Percentiles rank a stretch among this genome's conserved stretches.
These are phyloP conservation scores for Oreochromis niloticus DNA, from an alignment of 2,113 vertebrate genomes.

Conservation along the genomic window DNA sequence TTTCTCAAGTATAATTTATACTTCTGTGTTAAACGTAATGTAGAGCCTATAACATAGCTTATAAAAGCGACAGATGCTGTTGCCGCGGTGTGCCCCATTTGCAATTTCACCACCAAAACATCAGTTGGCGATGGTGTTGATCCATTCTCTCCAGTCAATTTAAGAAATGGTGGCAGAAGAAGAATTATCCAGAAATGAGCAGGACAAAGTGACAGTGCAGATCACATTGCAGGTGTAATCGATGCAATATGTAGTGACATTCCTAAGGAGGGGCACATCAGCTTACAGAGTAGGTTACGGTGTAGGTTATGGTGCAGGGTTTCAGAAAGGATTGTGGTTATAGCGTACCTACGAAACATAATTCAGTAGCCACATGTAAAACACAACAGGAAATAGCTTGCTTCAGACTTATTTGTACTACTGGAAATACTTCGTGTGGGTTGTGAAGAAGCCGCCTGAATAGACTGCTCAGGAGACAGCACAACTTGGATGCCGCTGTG, in stretches of 20 bases:
- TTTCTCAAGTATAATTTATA: neutral
- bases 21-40: fast-evolving
- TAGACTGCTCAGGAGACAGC: neutral
- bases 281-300: neutral
- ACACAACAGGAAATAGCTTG: neutral
- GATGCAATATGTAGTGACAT: neutral
- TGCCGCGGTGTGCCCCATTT: neutral
- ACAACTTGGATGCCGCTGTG: neutral
- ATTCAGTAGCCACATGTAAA: neutral
- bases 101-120: neutral
- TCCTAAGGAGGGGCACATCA: neutral
- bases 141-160: neutral
- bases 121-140: neutral
- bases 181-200: neutral
- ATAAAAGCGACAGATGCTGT: neutral
- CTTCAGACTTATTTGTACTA: neutral
- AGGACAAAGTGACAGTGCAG: neutral
- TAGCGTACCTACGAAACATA: neutral
- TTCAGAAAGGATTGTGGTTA: neutral
- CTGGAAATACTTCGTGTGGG: neutral
- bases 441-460: neutral
- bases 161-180: neutral
- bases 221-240: neutral
- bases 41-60: neutral
- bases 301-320: neutral